A percentile compares a stretch with the other conserved stretches of the same genome.
Conservation (phyloP, 2,888 invertebrate species). For the Brenthis daphne region DNA sequence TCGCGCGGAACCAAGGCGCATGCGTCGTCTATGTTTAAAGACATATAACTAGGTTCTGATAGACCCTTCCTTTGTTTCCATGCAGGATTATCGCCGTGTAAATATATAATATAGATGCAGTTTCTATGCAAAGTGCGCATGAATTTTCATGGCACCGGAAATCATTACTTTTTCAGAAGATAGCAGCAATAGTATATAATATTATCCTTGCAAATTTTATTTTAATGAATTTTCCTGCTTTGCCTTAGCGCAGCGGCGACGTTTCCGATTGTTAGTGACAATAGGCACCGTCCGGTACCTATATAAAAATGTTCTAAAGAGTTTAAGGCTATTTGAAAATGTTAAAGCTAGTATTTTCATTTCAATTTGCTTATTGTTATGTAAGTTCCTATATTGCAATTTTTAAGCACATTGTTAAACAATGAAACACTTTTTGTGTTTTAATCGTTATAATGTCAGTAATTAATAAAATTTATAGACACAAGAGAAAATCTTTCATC, state of each 20-base stretch:
- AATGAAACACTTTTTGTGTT: no score
- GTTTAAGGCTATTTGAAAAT: background rate
- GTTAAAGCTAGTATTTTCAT: background rate
- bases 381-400: no score
- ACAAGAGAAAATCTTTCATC: no score
- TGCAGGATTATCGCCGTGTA: background rate
- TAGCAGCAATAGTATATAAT: no score
- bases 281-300: no score
- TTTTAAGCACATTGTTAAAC: no score
- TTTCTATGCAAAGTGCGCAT: conserved; percentile 16
- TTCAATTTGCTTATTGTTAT: background rate
- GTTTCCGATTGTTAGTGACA: no score
- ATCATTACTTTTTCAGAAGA: background rate
- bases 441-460: no score
- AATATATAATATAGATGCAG: conserved; percentile 6
- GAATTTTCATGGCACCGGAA: conserved; percentile 4
- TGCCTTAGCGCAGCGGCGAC: no score
- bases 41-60: background rate
- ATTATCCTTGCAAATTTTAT: no score
- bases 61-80: conserved; percentile 7
- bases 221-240: no score
- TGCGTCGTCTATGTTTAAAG: background rate
- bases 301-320: background rate
- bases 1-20: conserved; percentile 10
- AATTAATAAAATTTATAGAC: no score